Evolutionary conservation across 2,113 vertebrate species (phyloP).

Genomic region (Tenrec ecaudatus): DNA sequence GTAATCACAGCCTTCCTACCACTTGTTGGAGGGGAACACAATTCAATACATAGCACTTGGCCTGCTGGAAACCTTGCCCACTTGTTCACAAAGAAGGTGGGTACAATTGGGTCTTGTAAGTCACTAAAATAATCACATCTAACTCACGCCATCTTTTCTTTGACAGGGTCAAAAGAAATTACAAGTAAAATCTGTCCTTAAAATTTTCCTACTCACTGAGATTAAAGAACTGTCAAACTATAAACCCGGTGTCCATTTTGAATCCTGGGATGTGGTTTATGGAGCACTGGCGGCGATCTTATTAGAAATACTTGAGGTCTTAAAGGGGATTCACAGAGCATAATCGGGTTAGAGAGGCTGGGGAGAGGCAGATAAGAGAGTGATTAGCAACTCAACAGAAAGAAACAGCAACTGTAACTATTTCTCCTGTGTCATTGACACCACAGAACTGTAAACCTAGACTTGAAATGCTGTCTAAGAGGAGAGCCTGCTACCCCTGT

Average conservation of each 20-base stretch:
- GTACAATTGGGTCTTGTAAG: not conserved
- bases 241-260: not conserved
- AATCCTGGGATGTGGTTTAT: not conserved
- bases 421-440: not conserved
- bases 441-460: not conserved
- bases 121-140: not conserved
- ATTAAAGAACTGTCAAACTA: not conserved
- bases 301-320: not conserved
- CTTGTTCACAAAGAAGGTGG: not conserved
- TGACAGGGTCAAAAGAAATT: slow-evolving; percentile 28
- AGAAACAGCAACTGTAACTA: too few relatives aligned
- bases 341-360: not conserved
- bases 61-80: not conserved
- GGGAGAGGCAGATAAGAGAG: not conserved
- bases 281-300: not conserved
- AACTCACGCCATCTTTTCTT: not conserved
- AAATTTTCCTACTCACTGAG: not conserved
- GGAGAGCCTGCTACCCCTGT: not conserved
- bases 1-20: too few relatives aligned
- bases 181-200: not conserved
- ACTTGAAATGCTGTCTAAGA: not conserved
- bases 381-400: not conserved
- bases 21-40: not conserved
- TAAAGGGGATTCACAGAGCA: not conserved
- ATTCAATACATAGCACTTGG: not conserved